Conservation (phyloP, 2,888 invertebrate species). For the Drosophila parthenogenetica region DNA sequence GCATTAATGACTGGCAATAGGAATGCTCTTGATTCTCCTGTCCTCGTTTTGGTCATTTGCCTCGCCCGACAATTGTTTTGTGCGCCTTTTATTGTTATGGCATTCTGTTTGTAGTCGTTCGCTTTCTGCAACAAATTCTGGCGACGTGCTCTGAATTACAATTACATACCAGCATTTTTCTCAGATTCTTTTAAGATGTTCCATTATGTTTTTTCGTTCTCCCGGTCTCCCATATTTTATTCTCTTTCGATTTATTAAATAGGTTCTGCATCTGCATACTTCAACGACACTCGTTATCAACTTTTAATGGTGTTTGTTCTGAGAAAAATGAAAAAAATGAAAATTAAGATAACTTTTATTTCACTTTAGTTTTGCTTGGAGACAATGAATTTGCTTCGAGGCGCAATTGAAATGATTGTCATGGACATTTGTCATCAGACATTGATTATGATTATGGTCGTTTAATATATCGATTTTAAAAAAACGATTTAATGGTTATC, state of each 20-base stretch:
- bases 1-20: conserved; percentile 68
- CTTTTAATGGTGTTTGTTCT: conserved; percentile 69
- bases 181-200: conserved; percentile 43
- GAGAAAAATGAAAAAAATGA: not conserved
- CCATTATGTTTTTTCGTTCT: conserved; percentile 32
- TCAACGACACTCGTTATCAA: conserved; percentile 65
- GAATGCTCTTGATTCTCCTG: conserved; percentile 23
- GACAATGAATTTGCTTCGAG: conserved; percentile 37
- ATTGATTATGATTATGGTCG: conserved; percentile 46
- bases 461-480: conserved; percentile 19
- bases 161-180: conserved; percentile 57
- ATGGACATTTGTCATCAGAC: conserved; percentile 58
- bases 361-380: conserved; percentile 9
- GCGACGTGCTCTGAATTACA: conserved; percentile 77
- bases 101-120: conserved; percentile 68
- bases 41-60: conserved; percentile 62
- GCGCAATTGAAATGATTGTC: conserved; percentile 58
- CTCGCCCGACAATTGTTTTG: conserved; percentile 71
- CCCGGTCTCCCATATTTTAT: conserved; percentile 1
- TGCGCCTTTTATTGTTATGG: conserved; percentile 71
- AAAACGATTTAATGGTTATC: too few relatives aligned
- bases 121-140: conserved; percentile 71
- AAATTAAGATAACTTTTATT: conserved; percentile 26
- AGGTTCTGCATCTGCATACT: conserved; percentile 62
- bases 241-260: conserved; percentile 38